phyloP scores from a whole-genome alignment of 30 jellyfish, hydroid and myxozoan species.

The Sanderia malayensis region DNA sequence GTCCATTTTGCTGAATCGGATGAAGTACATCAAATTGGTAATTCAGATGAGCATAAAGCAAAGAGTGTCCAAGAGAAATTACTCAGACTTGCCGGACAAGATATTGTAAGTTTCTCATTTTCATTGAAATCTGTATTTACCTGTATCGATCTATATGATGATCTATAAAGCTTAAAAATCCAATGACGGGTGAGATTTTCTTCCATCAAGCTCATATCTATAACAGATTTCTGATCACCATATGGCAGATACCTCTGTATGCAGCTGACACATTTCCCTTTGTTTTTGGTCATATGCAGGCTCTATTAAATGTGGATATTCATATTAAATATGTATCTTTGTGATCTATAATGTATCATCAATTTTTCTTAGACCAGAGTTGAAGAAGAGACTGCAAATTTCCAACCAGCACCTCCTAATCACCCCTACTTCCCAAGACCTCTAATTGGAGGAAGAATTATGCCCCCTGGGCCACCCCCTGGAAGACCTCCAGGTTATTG shows the following conservation, averaged over 20 bases:
- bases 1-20: conserved; percentile 59
- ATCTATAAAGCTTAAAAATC: no score
- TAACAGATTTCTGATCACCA: no score
- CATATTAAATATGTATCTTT: no score
- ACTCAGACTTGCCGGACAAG: conserved; percentile 77
- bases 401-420: conserved; percentile 8
- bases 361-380: neutral
- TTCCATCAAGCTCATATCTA: no score
- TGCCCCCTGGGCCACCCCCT: conserved; percentile 99
- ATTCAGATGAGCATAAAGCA: conserved; percentile 41
- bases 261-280: no score
- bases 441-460: conserved; percentile 67
- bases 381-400: conserved; percentile 18
- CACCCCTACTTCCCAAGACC: conserved; percentile 67
- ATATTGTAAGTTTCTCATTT: conserved; percentile 26
- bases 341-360: no score
- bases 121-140: no score
- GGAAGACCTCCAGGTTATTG: conserved; percentile 83
- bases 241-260: no score
- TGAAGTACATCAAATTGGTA: conserved; percentile 30
- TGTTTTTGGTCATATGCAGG: no score
- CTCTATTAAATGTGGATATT: no score
- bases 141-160: no score
- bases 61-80: conserved; percentile 66
- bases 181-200: no score